Evolutionary conservation across 2,113 vertebrate genomes (phyloP).

Genomic region (Smithornis capensis): DNA sequence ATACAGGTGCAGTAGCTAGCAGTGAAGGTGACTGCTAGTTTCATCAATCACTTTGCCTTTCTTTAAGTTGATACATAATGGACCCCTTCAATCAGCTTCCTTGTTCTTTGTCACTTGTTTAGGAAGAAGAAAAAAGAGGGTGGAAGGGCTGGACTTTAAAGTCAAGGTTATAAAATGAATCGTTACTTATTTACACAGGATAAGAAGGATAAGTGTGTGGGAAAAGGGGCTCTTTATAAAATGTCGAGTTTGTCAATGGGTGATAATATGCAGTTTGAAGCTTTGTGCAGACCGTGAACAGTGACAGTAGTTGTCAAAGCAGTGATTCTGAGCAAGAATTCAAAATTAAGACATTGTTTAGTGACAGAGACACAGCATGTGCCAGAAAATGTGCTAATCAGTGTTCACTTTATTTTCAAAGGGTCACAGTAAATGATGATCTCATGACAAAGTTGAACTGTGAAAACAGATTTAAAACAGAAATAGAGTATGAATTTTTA

Average conservation of each 20-base stretch:
- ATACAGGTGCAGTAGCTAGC: slow-evolving; percentile 91
- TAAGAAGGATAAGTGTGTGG: slow-evolving; percentile 60
- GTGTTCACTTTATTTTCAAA: slow-evolving; percentile 61
- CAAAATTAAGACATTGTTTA: slow-evolving; percentile 83
- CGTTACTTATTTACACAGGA: slow-evolving; percentile 90
- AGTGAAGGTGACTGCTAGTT: slow-evolving; percentile 98
- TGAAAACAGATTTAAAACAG: background rate
- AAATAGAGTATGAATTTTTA: slow-evolving; percentile 4
- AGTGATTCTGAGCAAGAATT: slow-evolving; percentile 78
- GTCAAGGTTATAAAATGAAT: slow-evolving; percentile 94
- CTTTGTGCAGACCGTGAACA: slow-evolving; percentile 75
- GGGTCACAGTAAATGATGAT: slow-evolving; percentile 51
- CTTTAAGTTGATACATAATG: slow-evolving; percentile 99
- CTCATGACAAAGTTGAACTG: slow-evolving; percentile 72
- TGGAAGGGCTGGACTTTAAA: slow-evolving; percentile 76
- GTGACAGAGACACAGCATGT: slow-evolving; percentile 75
- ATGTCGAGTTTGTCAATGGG: slow-evolving; percentile 82
- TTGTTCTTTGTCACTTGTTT: slow-evolving; percentile 90
- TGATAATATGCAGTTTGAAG: slow-evolving; percentile 83
- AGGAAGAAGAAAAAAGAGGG: slow-evolving; percentile 71
- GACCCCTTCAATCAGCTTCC: slow-evolving; percentile 99
- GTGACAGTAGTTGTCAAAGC: slow-evolving; percentile 73
- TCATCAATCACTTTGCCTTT: slow-evolving; percentile 99
- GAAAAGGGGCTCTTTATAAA: slow-evolving; percentile 68
- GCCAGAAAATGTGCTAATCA: slow-evolving; percentile 74